Percentiles rank a stretch among this genome's conserved stretches.
Evolutionary conservation across 2,797 vertebrate genomes (phyloP).

Genomic region (Danionella dracula): DNA sequence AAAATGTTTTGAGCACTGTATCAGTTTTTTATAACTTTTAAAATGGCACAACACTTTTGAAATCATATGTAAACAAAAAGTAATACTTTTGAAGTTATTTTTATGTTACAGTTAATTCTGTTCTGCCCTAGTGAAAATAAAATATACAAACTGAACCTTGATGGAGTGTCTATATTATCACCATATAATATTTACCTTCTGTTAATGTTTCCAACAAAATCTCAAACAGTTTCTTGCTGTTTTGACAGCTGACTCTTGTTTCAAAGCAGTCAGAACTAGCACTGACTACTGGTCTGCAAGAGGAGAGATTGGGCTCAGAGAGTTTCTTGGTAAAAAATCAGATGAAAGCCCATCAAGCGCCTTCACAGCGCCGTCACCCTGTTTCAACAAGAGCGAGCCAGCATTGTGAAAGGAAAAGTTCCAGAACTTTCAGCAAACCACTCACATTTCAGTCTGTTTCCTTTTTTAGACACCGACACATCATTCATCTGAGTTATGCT

Average conservation of each 20-base stretch:
- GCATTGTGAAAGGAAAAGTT: constrained; percentile 6
- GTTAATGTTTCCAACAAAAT: not conserved
- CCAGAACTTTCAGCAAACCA: constrained; percentile 3
- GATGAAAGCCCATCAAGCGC: constrained; percentile 30
- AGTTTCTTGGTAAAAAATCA: constrained; percentile 25
- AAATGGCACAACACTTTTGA: too few species aligned
- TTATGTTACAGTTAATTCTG: too few species aligned
- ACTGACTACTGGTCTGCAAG: constrained; percentile 4
- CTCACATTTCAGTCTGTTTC: constrained; percentile 28
- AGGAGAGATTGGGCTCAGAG: constrained; percentile 33
- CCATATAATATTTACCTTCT: too few species aligned
- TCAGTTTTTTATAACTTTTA: too few species aligned
- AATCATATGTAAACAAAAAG: too few species aligned
- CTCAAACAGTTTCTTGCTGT: not conserved
- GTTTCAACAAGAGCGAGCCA: constrained; percentile 15
- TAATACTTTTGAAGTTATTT: too few species aligned
- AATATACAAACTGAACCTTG: too few species aligned
- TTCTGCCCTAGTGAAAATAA: too few species aligned
- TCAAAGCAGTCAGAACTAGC: too few species aligned
- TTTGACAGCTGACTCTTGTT: not conserved
- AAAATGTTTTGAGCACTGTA: too few species aligned
- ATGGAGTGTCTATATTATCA: too few species aligned
- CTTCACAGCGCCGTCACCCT: constrained; percentile 4
- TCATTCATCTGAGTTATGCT: constrained; percentile 42
- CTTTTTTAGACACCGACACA: constrained; percentile 32